Evolutionary conservation across 2,888 invertebrate species (phyloP).

Genomic region (Frankliniella fusca): DNA sequence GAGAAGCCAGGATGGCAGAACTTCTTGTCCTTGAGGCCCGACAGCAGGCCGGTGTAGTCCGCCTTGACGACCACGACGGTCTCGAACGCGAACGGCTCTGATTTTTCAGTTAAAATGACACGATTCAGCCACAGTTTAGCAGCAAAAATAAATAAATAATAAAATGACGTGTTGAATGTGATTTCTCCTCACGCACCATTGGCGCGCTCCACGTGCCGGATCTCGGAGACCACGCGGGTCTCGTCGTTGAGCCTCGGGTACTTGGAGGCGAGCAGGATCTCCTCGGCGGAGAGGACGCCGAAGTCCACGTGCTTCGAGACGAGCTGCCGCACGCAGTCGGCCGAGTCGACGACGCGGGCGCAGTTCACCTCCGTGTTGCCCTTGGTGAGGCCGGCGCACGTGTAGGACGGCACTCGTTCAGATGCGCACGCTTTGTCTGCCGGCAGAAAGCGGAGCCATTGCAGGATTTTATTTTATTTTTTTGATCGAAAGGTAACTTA

Average conservation of each 20-base stretch:
- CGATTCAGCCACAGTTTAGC: slow-evolving; percentile 30
- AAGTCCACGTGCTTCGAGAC: slow-evolving; percentile 54
- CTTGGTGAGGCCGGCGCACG: slow-evolving; percentile 3
- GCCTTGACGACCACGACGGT: slow-evolving; percentile 57
- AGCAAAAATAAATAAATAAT: slow-evolving; percentile 27
- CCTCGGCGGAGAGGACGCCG: slow-evolving; percentile 59
- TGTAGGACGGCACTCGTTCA: background rate
- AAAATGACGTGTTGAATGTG: slow-evolving; percentile 3
- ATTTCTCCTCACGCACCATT: slow-evolving; percentile 45
- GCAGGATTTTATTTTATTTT: no score
- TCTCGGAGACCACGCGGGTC: slow-evolving; percentile 42
- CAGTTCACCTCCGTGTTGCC: slow-evolving; percentile 12
- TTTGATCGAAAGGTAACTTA: no score
- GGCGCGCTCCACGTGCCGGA: slow-evolving; percentile 41
- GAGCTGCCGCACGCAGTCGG: slow-evolving; percentile 58
- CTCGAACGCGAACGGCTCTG: slow-evolving; percentile 56
- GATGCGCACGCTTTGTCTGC: slow-evolving; percentile 9
- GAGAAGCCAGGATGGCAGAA: slow-evolving; percentile 65
- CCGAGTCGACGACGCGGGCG: background rate
- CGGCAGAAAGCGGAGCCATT: background rate
- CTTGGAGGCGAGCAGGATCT: slow-evolving; percentile 52
- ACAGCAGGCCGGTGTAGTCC: slow-evolving; percentile 50
- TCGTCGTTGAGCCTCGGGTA: slow-evolving; percentile 44
- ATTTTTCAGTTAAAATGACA: slow-evolving; percentile 12
- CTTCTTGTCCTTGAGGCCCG: slow-evolving; percentile 51